Evolutionary conservation across 2,888 invertebrate species (phyloP).

Genomic region (Nephrotoma guestfalica): DNA sequence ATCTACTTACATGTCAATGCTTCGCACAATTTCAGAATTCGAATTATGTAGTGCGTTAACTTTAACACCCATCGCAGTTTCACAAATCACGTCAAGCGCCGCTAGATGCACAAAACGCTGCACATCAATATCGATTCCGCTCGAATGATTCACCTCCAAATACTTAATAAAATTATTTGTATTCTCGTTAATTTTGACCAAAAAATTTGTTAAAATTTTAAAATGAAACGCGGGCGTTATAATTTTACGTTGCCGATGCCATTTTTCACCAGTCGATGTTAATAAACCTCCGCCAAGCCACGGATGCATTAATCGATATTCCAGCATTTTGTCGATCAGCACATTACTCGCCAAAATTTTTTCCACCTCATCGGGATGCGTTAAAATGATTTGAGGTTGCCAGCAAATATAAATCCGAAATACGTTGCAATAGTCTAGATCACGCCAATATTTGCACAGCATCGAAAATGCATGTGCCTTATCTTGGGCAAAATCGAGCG

Average conservation of each 20-base stretch:
- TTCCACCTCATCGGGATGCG: not conserved
- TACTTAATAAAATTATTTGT: constrained; percentile 33
- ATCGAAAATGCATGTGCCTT: not conserved
- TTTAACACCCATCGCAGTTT: constrained; percentile 1
- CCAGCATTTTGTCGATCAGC: not conserved
- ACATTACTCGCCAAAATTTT: not conserved
- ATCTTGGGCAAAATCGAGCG: not conserved
- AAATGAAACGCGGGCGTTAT: constrained; percentile 40
- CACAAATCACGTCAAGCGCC: constrained; percentile 36
- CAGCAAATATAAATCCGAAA: not conserved
- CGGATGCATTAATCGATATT: constrained; percentile 28
- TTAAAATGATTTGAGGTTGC: not conserved
- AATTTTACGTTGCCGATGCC: constrained; percentile 37
- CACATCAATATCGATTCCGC: constrained; percentile 32
- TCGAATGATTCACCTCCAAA: constrained; percentile 15
- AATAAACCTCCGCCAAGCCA: constrained; percentile 37
- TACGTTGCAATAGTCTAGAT: not conserved
- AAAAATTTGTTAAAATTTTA: constrained; percentile 35
- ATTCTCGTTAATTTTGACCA: constrained; percentile 34
- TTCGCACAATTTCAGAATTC: not conserved
- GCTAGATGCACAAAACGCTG: constrained; percentile 35
- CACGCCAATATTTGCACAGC: not conserved
- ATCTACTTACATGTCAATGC: not conserved
- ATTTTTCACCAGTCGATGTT: constrained; percentile 28
- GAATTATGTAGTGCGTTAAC: not conserved